A percentile compares a stretch with the other conserved stretches of the same genome.
phyloP scores from a whole-genome alignment of 2,113 vertebrate genomes.

The Phyllostomus discolor region DNA sequence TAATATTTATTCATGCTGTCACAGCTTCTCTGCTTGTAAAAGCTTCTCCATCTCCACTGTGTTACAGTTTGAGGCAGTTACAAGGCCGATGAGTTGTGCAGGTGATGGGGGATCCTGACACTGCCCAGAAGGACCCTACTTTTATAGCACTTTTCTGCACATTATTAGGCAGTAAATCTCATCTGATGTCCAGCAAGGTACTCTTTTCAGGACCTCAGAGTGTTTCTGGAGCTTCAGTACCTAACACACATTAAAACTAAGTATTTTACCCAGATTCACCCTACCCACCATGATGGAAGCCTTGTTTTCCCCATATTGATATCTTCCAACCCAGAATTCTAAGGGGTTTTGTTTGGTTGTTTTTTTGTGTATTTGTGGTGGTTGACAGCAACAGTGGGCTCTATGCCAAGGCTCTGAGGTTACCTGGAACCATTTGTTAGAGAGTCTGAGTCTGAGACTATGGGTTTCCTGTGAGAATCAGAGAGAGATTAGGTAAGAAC shows the following conservation, averaged over 20 bases:
- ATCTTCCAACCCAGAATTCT: neutral
- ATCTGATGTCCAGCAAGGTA: neutral
- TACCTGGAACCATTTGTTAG: neutral
- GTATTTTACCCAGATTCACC: neutral
- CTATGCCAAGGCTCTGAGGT: neutral
- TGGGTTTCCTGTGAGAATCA: neutral
- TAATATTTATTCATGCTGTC: constrained; percentile 5
- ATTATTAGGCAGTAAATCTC: neutral
- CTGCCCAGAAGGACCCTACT: neutral
- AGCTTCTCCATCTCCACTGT: neutral
- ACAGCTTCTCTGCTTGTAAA: neutral
- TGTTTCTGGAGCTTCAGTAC: neutral
- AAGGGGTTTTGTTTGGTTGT: neutral
- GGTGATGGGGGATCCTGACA: neutral
- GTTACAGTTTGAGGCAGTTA: neutral
- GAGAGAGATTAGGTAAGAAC: neutral
- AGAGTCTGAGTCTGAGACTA: constrained; percentile 1
- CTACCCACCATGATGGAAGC: neutral
- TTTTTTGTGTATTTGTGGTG: neutral
- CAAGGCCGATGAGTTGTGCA: neutral
- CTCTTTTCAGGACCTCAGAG: neutral
- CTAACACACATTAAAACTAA: neutral
- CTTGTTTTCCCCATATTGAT: neutral
- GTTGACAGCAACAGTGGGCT: neutral
- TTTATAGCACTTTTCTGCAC: neutral